Evolutionary conservation across 2,888 invertebrate species (phyloP).

Genomic region (Parnassius smintheus): DNA sequence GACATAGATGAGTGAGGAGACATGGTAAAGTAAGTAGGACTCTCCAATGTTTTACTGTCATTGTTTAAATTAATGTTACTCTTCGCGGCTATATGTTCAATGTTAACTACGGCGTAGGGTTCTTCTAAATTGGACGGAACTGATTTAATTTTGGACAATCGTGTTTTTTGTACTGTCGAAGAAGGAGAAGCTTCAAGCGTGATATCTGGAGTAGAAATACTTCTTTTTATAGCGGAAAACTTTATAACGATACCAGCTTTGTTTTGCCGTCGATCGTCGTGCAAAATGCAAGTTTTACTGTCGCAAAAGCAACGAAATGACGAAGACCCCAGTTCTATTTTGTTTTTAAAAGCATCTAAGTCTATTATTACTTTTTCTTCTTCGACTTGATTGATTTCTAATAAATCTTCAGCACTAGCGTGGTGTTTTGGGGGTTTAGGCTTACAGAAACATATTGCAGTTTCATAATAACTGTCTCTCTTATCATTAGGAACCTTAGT

Average conservation of each 20-base stretch:
- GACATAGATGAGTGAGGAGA: conserved; percentile 58
- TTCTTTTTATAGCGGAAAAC: conserved; percentile 71
- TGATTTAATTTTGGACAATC: conserved; percentile 61
- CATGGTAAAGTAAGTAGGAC: conserved; percentile 55
- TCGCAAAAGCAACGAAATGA: conserved; percentile 75
- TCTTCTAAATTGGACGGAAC: conserved; percentile 65
- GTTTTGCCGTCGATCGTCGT: conserved; percentile 57
- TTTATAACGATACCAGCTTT: conserved; percentile 58
- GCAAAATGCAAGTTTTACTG: conserved; percentile 59
- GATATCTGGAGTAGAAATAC: conserved; percentile 73
- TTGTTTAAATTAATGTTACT: conserved; percentile 37
- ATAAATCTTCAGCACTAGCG: conserved; percentile 70
- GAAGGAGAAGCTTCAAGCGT: conserved; percentile 58
- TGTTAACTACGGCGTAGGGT: conserved; percentile 60
- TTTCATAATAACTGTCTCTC: conserved; percentile 68
- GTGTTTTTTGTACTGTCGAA: conserved; percentile 49
- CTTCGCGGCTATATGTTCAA: conserved; percentile 54
- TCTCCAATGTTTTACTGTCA: conserved; percentile 29
- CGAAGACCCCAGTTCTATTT: conserved; percentile 53
- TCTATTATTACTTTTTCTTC: conserved; percentile 59
- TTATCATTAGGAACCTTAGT: conserved; percentile 51
- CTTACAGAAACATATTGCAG: conserved; percentile 75
- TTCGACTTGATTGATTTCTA: conserved; percentile 51
- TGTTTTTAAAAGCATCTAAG: conserved; percentile 49
- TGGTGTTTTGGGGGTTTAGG: conserved; percentile 65